Base-by-base conservation (phyloP, 2,113 vertebrate genomes). In the Macrotus californicus region DNA sequence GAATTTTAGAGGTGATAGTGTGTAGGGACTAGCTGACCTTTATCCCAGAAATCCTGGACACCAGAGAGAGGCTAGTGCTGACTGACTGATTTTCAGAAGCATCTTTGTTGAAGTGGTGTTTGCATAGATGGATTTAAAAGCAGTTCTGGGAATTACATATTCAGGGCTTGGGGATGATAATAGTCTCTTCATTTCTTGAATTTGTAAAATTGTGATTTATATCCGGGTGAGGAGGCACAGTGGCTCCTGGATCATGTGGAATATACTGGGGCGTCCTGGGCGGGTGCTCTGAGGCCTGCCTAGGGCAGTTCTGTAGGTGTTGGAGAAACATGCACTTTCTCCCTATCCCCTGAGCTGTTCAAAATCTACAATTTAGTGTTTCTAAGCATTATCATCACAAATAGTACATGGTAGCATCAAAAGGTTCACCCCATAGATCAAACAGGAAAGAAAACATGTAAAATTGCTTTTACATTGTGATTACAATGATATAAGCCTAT, bases 121-220 rank as follows among this genome's bases (percentile, higher is more conserved):
- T 29, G 43, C 48, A 86, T 8, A 29, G 56, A 52, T 67, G 70
- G 67, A 82, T 86, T 88, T 81, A 85, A 88, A 83, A 67, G 21
- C 14, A 43, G 21, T 89, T 79, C 48, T 39, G 50, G 6, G 21
- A 9, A 82, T 79, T 81, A n/a, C 1, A 2, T 77, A 14, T 61
- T 84, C 12, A 80, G 87, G 6, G 2, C 34, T 76, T n/a, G 24
- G 24, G 54, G 31, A 69, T 54, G n/a, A 81, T 18, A 84, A 66
- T 3, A 59, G 22, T 73, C 11, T 94, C 48, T 89, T 88, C 41
- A 18, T 69, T 93, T 86, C 52, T 89, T 69, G 18, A 83, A 52
- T 89, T 86, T 86, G 48, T 67, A 54, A 85, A 67, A 64, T 56
- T 36, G 18, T 19, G 34, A 36, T 16, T 80, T 7, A 31, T 1